Conservation (phyloP, 2,888 invertebrate species). For the Aleiodes leptofemur region DNA sequence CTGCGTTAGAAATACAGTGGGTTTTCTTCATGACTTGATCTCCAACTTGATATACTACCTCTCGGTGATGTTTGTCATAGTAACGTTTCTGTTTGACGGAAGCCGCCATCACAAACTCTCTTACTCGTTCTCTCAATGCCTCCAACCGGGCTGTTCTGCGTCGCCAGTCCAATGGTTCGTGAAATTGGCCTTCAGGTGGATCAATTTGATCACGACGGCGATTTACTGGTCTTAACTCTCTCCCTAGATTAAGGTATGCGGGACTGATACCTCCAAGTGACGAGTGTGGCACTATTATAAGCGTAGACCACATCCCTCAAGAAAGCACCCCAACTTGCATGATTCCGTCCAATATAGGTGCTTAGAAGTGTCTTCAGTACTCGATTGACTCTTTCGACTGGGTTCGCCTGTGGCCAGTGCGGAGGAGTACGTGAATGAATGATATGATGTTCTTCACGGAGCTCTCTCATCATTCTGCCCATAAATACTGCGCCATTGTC, state of each 20-base stretch:
- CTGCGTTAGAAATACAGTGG: too few relatives aligned
- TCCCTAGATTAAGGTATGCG: not conserved
- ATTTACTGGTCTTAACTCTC: not conserved
- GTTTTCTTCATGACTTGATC: too few relatives aligned
- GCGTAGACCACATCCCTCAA: not conserved
- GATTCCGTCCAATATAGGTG: not conserved
- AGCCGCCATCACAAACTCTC: too few relatives aligned
- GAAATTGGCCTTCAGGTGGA: too few relatives aligned
- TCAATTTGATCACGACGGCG: too few relatives aligned
- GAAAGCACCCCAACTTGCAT: not conserved
- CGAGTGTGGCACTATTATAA: not conserved
- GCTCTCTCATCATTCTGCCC: slow-evolving; percentile 3
- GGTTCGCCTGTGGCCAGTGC: slow-evolving; percentile 19
- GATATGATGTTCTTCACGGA: slow-evolving; percentile 35
- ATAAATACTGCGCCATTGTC: slow-evolving; percentile 55
- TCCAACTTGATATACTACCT: too few relatives aligned
- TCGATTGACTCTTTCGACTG: not conserved
- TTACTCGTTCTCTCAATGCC: too few relatives aligned
- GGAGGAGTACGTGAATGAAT: slow-evolving; percentile 14
- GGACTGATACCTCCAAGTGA: not conserved
- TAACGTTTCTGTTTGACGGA: too few relatives aligned
- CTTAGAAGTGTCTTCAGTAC: not conserved
- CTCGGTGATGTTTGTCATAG: too few relatives aligned
- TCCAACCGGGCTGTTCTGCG: too few relatives aligned
- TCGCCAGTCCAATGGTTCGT: too few relatives aligned